These are phyloP conservation scores for Melinopterus prodromus DNA, from an alignment of 2,888 invertebrate species.

Conservation along the genomic window DNA sequence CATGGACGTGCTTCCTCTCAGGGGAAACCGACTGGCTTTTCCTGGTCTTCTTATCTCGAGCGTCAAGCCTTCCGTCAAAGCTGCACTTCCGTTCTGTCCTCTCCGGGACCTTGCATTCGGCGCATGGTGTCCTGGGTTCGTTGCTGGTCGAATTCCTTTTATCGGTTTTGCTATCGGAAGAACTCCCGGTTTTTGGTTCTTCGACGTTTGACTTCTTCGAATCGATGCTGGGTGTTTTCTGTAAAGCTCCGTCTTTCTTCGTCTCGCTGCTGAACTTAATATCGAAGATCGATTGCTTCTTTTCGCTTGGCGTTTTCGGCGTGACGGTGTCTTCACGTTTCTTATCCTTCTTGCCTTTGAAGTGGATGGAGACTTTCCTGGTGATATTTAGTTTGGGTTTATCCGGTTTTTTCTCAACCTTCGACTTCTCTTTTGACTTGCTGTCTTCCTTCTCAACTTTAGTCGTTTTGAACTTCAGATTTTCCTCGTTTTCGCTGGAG, in stretches of 20 bases:
- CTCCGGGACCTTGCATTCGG: conserved; percentile 43
- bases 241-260: conserved; percentile 43
- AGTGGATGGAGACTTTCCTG: conserved; percentile 61
- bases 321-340: conserved; percentile 36
- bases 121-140: conserved; percentile 46
- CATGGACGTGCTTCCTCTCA: conserved; percentile 56
- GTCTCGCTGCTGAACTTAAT: conserved; percentile 45
- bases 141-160: conserved; percentile 32
- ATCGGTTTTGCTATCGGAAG: conserved; percentile 37
- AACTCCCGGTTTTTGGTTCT: conserved; percentile 53
- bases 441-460: conserved; percentile 36
- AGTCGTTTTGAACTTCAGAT: conserved; percentile 49
- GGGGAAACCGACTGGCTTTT: conserved; percentile 58
- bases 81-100: background rate
- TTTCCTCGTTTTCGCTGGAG: conserved; percentile 56
- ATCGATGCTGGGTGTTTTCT: conserved; percentile 58
- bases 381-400: conserved; percentile 55
- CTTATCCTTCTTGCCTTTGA: conserved; percentile 58
- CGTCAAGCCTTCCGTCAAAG: background rate
- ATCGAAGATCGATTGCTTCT: conserved; percentile 51
- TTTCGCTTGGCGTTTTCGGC: conserved; percentile 44
- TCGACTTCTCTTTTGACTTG: conserved; percentile 38
- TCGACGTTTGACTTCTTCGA: conserved; percentile 44
- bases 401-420: conserved; percentile 35
- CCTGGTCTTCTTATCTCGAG: conserved; percentile 37